phyloP scores from a whole-genome alignment of 2,797 vertebrate species.

The Acropternis orthonyx region DNA sequence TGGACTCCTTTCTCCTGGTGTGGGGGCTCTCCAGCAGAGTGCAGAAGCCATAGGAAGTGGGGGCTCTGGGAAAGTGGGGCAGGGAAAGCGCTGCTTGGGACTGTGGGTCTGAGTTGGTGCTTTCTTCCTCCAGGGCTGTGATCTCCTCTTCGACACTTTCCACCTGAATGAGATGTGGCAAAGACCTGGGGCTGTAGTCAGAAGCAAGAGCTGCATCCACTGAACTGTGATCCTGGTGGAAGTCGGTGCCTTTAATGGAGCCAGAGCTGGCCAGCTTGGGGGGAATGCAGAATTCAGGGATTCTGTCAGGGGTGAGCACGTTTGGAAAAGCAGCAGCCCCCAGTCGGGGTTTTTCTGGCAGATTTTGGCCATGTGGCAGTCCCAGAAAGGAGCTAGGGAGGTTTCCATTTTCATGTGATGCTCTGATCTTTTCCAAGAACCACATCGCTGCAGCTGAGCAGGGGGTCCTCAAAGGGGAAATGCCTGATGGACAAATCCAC shows the following conservation, averaged over 20 bases:
- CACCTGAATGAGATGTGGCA: constrained; percentile 86
- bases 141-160: constrained; percentile 84
- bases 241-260: neutral
- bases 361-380: neutral
- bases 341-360: neutral
- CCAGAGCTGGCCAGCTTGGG: constrained; percentile 74
- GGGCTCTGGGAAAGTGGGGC: constrained; percentile 85
- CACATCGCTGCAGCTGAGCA: constrained; percentile 45
- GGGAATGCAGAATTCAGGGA: constrained; percentile 94
- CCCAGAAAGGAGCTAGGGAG: neutral
- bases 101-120: constrained; percentile 85
- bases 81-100: constrained; percentile 87
- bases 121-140: constrained; percentile 78
- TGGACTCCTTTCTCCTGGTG: constrained; percentile 90
- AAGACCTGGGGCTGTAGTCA: neutral
- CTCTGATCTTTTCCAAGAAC: constrained; percentile 68
- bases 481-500: neutral
- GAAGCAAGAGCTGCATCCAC: neutral
- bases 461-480: neutral
- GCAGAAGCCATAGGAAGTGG: constrained; percentile 93
- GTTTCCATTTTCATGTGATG: neutral
- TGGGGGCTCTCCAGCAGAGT: constrained; percentile 92
- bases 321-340: constrained; percentile 78
- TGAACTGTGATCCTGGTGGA: neutral
- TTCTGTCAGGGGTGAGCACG: constrained; percentile 90